Evolutionary conservation across 2,888 invertebrate species (phyloP).

Genomic region (Tricholauxania praeusta): DNA sequence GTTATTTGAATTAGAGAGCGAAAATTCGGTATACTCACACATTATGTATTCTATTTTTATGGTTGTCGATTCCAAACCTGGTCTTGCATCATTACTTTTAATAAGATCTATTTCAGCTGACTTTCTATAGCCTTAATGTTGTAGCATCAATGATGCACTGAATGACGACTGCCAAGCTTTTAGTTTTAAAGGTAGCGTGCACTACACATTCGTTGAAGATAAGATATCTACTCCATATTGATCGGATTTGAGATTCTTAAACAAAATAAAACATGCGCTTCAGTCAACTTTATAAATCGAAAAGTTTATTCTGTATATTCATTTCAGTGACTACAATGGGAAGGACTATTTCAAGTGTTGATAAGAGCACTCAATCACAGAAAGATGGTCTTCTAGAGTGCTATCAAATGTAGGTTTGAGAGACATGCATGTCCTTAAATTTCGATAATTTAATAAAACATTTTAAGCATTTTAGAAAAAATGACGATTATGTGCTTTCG

Average conservation of each 20-base stretch:
- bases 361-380: conserved; percentile 44
- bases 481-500: conserved; percentile 62
- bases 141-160: too few relatives aligned
- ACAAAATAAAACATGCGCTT: background rate
- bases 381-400: conserved; percentile 53
- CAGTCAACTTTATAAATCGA: background rate
- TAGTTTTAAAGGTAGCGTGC: background rate
- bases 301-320: background rate
- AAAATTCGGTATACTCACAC: too few relatives aligned
- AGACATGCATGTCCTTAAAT: too few relatives aligned
- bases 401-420: conserved; percentile 57
- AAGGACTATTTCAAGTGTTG: conserved; percentile 47
- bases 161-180: background rate
- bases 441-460: conserved; percentile 29
- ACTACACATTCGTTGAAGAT: too few relatives aligned
- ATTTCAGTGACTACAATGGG: conserved; percentile 64
- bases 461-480: conserved; percentile 54
- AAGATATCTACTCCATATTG: too few relatives aligned
- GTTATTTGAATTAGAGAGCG: too few relatives aligned
- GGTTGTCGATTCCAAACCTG: too few relatives aligned
- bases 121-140: too few relatives aligned
- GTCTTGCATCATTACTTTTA: too few relatives aligned
- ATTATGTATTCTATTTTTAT: too few relatives aligned
- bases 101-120: too few relatives aligned
- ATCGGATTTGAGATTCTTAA: too few relatives aligned